phyloP scores from a whole-genome alignment of 1,140 invertebrate species.

The Calosoma granatense region DNA sequence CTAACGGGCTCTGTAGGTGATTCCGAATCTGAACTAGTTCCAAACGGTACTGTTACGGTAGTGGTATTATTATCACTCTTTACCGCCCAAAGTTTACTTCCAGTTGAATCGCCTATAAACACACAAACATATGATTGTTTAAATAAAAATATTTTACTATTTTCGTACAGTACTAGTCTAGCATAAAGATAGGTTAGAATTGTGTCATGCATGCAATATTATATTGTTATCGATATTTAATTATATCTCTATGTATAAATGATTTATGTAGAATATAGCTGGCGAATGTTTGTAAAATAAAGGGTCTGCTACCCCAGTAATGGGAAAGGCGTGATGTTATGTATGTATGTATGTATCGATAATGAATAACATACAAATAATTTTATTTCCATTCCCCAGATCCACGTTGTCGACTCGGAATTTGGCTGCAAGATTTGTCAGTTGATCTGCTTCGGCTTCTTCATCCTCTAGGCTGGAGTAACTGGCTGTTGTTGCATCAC shows the following conservation, averaged over 20 bases:
- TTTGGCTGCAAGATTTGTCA: conserved; percentile 27
- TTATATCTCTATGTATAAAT: too few relatives aligned
- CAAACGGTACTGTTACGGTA: conserved; percentile 23
- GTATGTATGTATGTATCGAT: too few relatives aligned
- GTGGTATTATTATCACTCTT: conserved; percentile 12
- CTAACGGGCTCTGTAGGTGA: conserved; percentile 49
- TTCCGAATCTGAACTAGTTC: conserved; percentile 46
- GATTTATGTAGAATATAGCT: too few relatives aligned
- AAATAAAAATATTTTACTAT: too few relatives aligned
- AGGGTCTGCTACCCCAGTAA: too few relatives aligned
- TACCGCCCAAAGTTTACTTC: background rate
- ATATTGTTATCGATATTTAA: too few relatives aligned
- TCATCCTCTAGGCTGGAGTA: conserved; percentile 40
- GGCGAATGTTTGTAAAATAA: too few relatives aligned
- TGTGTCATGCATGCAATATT: too few relatives aligned
- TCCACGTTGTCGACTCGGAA: conserved; percentile 32
- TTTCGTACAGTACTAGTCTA: too few relatives aligned
- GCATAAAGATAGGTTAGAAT: too few relatives aligned
- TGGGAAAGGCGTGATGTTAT: background rate
- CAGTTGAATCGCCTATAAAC: background rate
- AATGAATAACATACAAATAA: conserved; percentile 13
- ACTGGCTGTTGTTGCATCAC: conserved; percentile 37
- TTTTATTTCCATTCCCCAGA: conserved; percentile 34
- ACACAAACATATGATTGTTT: too few relatives aligned
- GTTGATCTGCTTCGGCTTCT: conserved; percentile 30